A percentile compares a stretch with the other conserved stretches of the same genome.
These are phyloP conservation scores for Venturia canescens DNA, from an alignment of 1,140 invertebrate genomes.

Conservation along the genomic window DNA sequence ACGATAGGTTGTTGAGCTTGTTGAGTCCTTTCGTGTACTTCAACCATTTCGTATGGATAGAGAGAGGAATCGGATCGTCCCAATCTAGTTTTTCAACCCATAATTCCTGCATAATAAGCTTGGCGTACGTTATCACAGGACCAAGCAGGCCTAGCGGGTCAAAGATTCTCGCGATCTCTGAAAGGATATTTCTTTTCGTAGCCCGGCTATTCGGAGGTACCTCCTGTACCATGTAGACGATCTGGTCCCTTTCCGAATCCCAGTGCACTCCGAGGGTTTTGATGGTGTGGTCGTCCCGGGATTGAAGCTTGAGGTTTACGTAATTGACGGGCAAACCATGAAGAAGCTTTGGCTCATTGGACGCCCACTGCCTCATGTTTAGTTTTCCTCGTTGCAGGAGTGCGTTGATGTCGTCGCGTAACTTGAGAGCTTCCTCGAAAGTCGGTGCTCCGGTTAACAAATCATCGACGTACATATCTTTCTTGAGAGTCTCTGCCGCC, in stretches of 20 bases:
- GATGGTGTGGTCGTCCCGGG: slow-evolving; percentile 13
- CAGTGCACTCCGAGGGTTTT: slow-evolving; percentile 33
- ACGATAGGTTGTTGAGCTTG: slow-evolving; percentile 8
- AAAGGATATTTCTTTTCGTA: background rate
- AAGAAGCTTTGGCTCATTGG: slow-evolving; percentile 37
- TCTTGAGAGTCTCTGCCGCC: slow-evolving; percentile 56
- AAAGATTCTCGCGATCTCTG: background rate
- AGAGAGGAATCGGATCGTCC: slow-evolving; percentile 58
- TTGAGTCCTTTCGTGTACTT: slow-evolving; percentile 44
- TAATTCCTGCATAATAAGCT: slow-evolving; percentile 62
- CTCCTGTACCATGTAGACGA: background rate
- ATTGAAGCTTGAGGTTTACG: slow-evolving; percentile 32
- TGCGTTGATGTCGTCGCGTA: slow-evolving; percentile 56
- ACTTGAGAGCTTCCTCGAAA: background rate
- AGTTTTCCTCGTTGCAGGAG: slow-evolving; percentile 56
- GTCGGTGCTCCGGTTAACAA: slow-evolving; percentile 55
- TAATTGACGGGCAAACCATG: slow-evolving; percentile 30
- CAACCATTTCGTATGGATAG: slow-evolving; percentile 53
- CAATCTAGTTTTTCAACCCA: slow-evolving; percentile 57
- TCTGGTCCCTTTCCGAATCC: background rate
- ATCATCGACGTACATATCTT: slow-evolving; percentile 69
- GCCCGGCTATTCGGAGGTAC: background rate
- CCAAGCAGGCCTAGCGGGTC: slow-evolving; percentile 43
- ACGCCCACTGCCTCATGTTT: slow-evolving; percentile 56
- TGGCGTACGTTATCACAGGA: slow-evolving; percentile 63